Evolutionary conservation across 2,888 invertebrate genomes (phyloP).

Genomic region (Cactoblastis cactorum): DNA sequence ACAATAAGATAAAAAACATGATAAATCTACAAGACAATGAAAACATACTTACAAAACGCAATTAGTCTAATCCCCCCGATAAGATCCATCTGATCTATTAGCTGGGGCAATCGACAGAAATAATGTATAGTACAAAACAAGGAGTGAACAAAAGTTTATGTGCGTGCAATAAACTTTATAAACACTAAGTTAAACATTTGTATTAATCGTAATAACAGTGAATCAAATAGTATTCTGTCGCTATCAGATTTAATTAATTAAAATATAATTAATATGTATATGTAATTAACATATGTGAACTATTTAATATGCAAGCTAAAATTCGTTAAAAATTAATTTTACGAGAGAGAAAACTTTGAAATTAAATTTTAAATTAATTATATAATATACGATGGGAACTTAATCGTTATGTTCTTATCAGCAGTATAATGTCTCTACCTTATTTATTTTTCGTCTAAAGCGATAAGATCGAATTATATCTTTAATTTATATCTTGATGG

Average conservation of each 20-base stretch:
- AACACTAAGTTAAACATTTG: no score
- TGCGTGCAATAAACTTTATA: neutral
- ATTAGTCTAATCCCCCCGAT: slow-evolving; percentile 59
- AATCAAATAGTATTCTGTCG: neutral
- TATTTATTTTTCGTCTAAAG: slow-evolving; percentile 1
- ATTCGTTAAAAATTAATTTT: no score
- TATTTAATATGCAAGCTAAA: no score
- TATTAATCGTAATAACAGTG: no score
- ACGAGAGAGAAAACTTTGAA: no score
- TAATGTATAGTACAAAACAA: slow-evolving; percentile 29
- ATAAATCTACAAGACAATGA: slow-evolving; percentile 36
- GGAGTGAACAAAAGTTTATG: neutral
- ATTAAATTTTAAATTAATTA: no score
- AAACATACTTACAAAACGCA: slow-evolving; percentile 52
- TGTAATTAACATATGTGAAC: no score
- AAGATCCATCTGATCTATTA: slow-evolving; percentile 55
- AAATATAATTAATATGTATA: no score
- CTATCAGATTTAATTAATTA: no score
- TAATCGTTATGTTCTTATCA: no score
- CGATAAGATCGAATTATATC: slow-evolving; percentile 37
- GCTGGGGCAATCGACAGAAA: slow-evolving; percentile 43
- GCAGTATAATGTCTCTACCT: neutral
- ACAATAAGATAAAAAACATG: slow-evolving; percentile 26
- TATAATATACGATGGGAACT: no score
- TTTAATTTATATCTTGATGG: slow-evolving; percentile 39